Conservation (phyloP, 2,113 vertebrate species). For the Zingel zingel region DNA sequence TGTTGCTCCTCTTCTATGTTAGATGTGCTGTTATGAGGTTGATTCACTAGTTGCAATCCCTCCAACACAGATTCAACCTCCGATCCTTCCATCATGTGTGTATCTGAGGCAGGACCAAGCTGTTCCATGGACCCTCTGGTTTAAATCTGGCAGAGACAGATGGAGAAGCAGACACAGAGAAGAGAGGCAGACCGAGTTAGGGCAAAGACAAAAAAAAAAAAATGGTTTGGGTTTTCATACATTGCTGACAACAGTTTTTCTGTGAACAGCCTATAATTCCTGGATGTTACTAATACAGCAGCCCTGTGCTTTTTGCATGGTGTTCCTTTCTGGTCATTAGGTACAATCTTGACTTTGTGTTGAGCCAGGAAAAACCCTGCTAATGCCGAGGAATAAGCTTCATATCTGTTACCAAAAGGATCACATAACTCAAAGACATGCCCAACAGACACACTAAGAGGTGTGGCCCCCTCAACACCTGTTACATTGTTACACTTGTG, state of each 20-base stretch:
- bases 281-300: background rate
- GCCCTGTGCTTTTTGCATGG: background rate
- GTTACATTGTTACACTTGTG: background rate
- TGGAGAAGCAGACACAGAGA: background rate
- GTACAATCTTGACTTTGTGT: background rate
- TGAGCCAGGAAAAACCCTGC: background rate
- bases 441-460: constrained; percentile 6
- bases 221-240: background rate
- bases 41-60: background rate
- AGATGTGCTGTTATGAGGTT: constrained; percentile 25
- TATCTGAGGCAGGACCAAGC: constrained; percentile 53
- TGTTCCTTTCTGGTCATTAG: background rate
- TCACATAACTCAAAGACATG: constrained; percentile 10
- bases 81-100: constrained; percentile 60
- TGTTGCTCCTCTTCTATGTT: constrained; percentile 35
- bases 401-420: background rate
- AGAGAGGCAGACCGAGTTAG: background rate
- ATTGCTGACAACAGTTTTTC: constrained; percentile 12
- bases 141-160: constrained; percentile 60
- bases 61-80: constrained; percentile 31
- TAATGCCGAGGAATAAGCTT: background rate
- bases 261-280: background rate
- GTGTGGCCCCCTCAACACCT: constrained; percentile 28
- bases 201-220: background rate
- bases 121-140: constrained; percentile 65